phyloP scores from a whole-genome alignment of 2,113 vertebrate species.

The Symphodus melops region DNA sequence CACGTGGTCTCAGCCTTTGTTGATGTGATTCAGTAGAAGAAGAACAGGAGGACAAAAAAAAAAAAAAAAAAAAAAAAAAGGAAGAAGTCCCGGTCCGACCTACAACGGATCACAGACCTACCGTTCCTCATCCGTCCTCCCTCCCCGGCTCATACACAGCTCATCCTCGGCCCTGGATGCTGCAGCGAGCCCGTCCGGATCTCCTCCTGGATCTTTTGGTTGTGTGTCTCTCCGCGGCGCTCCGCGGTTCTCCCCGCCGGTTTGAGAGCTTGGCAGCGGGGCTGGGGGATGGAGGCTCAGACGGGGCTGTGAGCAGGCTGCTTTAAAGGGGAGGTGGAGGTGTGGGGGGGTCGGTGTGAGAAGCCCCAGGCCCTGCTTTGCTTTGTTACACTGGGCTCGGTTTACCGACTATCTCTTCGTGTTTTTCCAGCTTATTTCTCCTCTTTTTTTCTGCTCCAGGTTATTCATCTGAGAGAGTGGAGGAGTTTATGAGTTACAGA shows the following conservation, averaged over 20 bases:
- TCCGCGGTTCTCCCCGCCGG: conserved; percentile 29
- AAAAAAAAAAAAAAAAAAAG: too few relatives aligned
- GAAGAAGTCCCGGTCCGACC: conserved; percentile 27
- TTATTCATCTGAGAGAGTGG: neutral
- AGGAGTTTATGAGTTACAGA: neutral
- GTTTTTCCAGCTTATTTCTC: neutral
- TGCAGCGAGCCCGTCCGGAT: conserved; percentile 6
- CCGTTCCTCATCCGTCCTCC: conserved; percentile 3
- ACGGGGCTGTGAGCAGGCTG: conserved; percentile 56
- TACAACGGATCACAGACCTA: conserved; percentile 8
- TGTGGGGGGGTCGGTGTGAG: conserved; percentile 63
- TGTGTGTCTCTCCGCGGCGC: neutral
- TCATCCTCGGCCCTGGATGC: conserved; percentile 47
- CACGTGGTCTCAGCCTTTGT: conserved; percentile 76
- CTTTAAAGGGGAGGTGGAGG: conserved; percentile 38
- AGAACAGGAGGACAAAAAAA: conserved; percentile 34
- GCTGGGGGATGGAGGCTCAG: conserved; percentile 68
- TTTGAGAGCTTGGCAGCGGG: conserved; percentile 47
- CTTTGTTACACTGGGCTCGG: conserved; percentile 62
- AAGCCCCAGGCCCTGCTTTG: conserved; percentile 64
- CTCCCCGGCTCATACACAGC: conserved; percentile 30
- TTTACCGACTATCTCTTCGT: neutral
- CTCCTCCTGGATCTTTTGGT: conserved; percentile 14
- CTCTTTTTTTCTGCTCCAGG: neutral
- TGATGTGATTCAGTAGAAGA: conserved; percentile 62